Evolutionary conservation across 2,113 vertebrate genomes (phyloP).

Genomic region (Herpailurus yagouaroundi): DNA sequence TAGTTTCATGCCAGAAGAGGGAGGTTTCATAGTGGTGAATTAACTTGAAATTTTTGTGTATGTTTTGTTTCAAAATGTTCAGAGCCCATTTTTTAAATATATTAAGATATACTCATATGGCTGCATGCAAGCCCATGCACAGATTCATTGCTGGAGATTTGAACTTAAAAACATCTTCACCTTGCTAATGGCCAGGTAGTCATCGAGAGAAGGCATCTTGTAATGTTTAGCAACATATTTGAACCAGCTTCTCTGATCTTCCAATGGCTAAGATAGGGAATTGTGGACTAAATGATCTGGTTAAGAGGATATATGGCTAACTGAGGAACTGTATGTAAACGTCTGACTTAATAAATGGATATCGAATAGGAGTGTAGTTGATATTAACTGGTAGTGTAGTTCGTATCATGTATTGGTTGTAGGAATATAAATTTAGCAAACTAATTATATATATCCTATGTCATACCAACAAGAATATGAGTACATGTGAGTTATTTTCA

Average conservation of each 20-base stretch:
- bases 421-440: background rate
- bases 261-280: background rate
- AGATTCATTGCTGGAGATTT: background rate
- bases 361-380: background rate
- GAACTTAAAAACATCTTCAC: background rate
- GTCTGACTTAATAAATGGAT: background rate
- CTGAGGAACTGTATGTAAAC: background rate
- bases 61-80: background rate
- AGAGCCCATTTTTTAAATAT: background rate
- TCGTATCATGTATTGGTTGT: background rate
- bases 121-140: background rate
- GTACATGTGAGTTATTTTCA: background rate
- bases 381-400: background rate
- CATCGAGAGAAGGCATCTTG: background rate
- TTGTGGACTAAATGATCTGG: background rate
- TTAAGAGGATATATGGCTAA: background rate
- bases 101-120: background rate
- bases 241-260: background rate
- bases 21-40: background rate
- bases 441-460: background rate
- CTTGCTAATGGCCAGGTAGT: background rate
- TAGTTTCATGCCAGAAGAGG: background rate
- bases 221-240: background rate
- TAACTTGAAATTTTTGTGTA: background rate
- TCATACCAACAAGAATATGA: background rate